Base-by-base conservation (phyloP, 2,888 invertebrate species). In the Taenaris catops region DNA sequence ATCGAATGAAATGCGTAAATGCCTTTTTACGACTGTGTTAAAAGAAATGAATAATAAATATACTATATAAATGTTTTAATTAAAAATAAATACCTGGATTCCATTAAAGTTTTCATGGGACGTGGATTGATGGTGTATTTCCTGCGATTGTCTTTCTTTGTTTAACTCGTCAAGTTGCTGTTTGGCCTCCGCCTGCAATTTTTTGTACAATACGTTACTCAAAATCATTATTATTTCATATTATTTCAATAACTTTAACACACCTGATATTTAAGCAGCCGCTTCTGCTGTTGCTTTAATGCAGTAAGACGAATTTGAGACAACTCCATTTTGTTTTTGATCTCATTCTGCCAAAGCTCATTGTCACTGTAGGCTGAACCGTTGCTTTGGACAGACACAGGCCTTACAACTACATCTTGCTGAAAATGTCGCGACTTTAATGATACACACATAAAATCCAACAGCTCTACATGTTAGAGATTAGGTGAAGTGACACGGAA, bases 241-340 rank as follows among this genome's bases (percentile, higher is more conserved):
- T 14, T 14, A 14, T 14, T 4, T 14, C 2, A 14, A 14, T 14
- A 14, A 14, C 14, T 14, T 14, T 14, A 14, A 14, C 21, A 32
- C 29, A 81, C 87, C 70, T 87, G 87, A 58, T 83, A 87, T 49
- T 86, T 87, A 1, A 86, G 49, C 9, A 87, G 63, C 41, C 83
- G 60, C 40, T 81, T 80, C 54, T 91, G 90, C 51, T 91, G 90
- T 40, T 91, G 89, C 49, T 90, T 90, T 21, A 90, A 59, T 8
- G 90, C 88, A 8, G 80, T 73, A 34, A 90, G 65, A 16, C 90
- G 88, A 44, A 87, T 84, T 53, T 90, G 89, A 0, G 90, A 90
- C 49, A 89, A 73, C 55, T 91, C 91, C 79, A 91, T 88, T 63
- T 90, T 90, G 46, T 86, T 87, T 49, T 89, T 89, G 14, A 91